Base-by-base conservation (phyloP, 1,140 invertebrate genomes). In the Nasonia longicornis region DNA sequence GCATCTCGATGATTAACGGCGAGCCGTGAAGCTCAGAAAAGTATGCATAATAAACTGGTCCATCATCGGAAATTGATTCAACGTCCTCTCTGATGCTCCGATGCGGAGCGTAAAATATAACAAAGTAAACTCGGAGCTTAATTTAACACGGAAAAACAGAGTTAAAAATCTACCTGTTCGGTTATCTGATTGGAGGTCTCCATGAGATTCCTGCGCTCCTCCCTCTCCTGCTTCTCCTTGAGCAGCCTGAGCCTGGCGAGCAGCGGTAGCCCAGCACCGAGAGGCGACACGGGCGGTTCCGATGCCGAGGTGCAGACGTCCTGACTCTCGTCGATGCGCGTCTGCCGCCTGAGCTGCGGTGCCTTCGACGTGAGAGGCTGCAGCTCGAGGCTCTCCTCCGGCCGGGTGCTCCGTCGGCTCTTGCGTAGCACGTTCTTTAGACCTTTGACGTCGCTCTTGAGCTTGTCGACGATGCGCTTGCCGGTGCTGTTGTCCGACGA, bases 211-310 rank as follows among this genome's bases (percentile, higher is more conserved):
- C 89, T 88, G 90, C 88, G 93, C 90, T 92, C 90, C 58, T 93
- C 93, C 11, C 92, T 91, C 70, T 96, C 95, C 88, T 97, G 95
- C 88, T 96, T 96, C 86, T 97, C 96, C 86, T 96, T 96, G 0
- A 97, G 91, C 11, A 97, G 88, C 85, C 95, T 94, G 10, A 97
- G 88, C 73, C 95, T 90, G 22, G 95, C 92, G 1, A 97, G 89
- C 6, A 97, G 88, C 0, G 96, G 96, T n/a, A 97, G 89, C 0
- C 96, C 96, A 0, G 95, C 95, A 8, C 96, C 96, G 45, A 97
- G 91, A 0, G 95, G 94, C 69, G 95, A 95, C 0, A 90, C 80
- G 0, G 88, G 89, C 22, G 89, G 84, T 16, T 91, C 90, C 3
- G 84, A 12, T 2, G 75, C 38, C 48, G 83, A 42, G 0, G 71